Evolutionary conservation across 2,888 invertebrate species (phyloP), one percentile per base, ranked within the genome.

Genomic region (Alcis repandata): DNA sequence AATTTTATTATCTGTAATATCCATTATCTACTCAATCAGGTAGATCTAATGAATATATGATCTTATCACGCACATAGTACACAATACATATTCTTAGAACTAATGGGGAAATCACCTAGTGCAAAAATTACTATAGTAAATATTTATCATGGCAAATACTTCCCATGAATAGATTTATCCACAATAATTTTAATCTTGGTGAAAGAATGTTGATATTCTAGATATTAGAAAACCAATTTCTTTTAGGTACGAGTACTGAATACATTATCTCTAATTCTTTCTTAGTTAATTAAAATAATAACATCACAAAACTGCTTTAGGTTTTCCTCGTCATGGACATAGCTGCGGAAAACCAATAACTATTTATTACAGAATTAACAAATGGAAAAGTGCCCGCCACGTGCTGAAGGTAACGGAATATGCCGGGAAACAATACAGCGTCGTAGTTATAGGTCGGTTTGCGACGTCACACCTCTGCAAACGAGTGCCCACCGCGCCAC

Each of bases 401-500:
- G 81, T 83, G 85, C 72, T 45, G 70, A 76, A 78, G 77, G 79
- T 82, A 81, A 81, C 82, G 85, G 86, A 86, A 85, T 84, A 82
- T 79, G 79, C 80, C 83, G 77, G 76, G 75, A 79, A 79, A 78
- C 75, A 80, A 79, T 70, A 70, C 9, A 19, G 8, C 43, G 65
- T 38, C 53, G 71, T 63, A 64, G 59, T 71, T 76, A 77, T 73
- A 80, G 82, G 80, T 79, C 79, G 74, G 75, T 78, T 73, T 67
- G 77, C 88, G 87, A 90, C 79, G 80, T 81, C 78, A 84, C 72
- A 63, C 73, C 17, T 41, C 15, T 11, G 33, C 22, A 84, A 83
- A 82, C 79, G 85, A 89, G 83, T 89, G 90, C 89, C 89, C 89
- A 90, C 75, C 75, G 78, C 76, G 84, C 79, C 83, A 86, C 87